Evolutionary conservation across 2,113 vertebrate genomes (phyloP).

Genomic region (Ophthalmotilapia sp.): DNA sequence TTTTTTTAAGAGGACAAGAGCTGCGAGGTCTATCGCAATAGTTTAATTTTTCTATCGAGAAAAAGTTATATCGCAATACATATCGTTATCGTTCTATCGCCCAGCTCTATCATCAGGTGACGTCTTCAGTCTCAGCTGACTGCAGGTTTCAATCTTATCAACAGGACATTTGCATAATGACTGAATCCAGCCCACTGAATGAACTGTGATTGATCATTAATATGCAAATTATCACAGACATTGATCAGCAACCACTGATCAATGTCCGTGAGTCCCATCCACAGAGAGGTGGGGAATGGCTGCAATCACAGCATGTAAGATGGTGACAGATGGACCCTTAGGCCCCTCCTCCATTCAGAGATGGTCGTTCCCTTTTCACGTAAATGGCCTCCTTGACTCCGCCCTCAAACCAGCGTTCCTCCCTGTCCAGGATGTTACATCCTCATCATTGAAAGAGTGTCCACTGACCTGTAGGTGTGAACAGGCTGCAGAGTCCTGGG

Average conservation of each 20-base stretch:
- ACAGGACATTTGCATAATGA: neutral
- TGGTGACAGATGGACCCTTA: no score
- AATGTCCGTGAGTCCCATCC: accelerated
- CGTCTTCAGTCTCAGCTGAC: neutral
- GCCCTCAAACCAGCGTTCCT: neutral
- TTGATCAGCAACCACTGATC: neutral
- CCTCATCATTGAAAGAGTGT: accelerated
- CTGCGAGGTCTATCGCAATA: no score
- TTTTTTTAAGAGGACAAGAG: no score
- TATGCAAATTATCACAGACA: accelerated
- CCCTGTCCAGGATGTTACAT: neutral
- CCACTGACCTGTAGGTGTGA: neutral
- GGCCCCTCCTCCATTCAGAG: no score
- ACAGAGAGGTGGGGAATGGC: no score
- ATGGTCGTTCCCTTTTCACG: accelerated
- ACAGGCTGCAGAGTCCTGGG: accelerated
- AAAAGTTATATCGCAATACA: no score
- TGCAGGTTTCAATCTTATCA: neutral
- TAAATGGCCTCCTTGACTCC: no score
- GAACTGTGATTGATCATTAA: neutral
- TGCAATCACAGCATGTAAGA: no score
- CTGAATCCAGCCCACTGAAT: neutral
- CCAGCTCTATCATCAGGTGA: neutral
- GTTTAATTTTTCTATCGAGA: no score
- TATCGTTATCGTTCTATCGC: no score